A percentile compares a stretch with the other conserved stretches of the same genome.
phyloP scores from a whole-genome alignment of 2,113 vertebrate genomes.

The Cariama cristata region DNA sequence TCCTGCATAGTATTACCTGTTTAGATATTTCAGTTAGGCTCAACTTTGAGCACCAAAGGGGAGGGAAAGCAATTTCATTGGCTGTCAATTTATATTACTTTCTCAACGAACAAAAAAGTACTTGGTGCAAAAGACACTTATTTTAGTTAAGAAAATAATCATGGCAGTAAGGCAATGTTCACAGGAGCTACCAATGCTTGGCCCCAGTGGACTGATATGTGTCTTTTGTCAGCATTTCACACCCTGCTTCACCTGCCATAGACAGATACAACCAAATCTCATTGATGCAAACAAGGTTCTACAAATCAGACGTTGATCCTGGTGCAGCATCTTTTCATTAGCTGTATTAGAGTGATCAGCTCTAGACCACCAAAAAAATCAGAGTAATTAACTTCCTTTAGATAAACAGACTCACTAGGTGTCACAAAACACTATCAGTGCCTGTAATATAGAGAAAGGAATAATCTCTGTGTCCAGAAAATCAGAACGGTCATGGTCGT shows the following conservation, averaged over 20 bases:
- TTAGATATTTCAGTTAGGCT: not conserved
- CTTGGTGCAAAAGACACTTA: not conserved
- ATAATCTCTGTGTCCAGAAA: not conserved
- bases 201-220: rapidly evolving
- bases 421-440: not conserved
- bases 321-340: not conserved
- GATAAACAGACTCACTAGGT: rapidly evolving
- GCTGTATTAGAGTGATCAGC: not conserved
- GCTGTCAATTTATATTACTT: not conserved
- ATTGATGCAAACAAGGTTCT: not conserved
- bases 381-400: not conserved
- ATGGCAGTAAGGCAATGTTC: not conserved
- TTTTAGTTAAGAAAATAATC: not conserved
- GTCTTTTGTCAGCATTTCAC: not conserved
- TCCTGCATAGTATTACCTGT: not conserved
- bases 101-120: not conserved
- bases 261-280: not conserved
- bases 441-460: not conserved
- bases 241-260: not conserved
- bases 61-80: not conserved
- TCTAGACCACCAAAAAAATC: not conserved
- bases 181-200: not conserved
- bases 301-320: not conserved
- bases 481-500: not conserved
- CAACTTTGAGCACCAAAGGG: not conserved